phyloP scores from a whole-genome alignment of 1,140 invertebrate species.

The Nilaparvata lugens region DNA sequence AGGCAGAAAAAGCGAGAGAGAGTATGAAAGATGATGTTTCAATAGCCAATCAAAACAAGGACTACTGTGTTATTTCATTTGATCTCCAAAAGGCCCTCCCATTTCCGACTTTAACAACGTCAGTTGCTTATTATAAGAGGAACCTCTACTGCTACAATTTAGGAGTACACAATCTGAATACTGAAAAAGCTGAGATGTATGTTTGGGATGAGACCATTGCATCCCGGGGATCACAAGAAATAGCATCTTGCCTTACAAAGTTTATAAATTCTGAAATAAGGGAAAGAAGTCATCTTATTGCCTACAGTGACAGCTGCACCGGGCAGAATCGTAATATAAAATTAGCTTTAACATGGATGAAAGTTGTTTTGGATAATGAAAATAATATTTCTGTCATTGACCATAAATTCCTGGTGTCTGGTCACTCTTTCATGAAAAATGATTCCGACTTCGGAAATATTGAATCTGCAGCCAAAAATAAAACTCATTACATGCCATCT shows the following conservation, averaged over 20 bases:
- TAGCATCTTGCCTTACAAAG: constrained; percentile 7
- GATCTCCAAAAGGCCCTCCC: constrained; percentile 16
- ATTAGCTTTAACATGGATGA: constrained; percentile 18
- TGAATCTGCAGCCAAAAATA: neutral
- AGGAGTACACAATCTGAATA: constrained; percentile 17
- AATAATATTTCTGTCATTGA: neutral
- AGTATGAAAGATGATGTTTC: neutral
- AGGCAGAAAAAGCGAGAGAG: constrained; percentile 5
- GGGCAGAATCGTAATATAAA: constrained; percentile 17
- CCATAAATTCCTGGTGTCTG: no score
- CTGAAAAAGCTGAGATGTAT: constrained; percentile 17
- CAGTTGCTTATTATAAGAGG: constrained; percentile 14
- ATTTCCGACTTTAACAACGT: constrained; percentile 10
- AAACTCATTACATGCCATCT: neutral
- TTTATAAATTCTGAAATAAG: neutral
- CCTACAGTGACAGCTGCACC: constrained; percentile 13
- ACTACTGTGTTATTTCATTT: neutral
- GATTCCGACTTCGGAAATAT: neutral
- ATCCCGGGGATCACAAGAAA: constrained; percentile 20
- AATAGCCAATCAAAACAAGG: neutral
- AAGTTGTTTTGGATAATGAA: neutral
- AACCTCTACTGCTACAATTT: constrained; percentile 21
- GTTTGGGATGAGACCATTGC: constrained; percentile 21
- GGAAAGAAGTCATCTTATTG: neutral
- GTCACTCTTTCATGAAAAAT: no score